Conservation (phyloP, 2,888 invertebrate species). For the Noctua comes region DNA sequence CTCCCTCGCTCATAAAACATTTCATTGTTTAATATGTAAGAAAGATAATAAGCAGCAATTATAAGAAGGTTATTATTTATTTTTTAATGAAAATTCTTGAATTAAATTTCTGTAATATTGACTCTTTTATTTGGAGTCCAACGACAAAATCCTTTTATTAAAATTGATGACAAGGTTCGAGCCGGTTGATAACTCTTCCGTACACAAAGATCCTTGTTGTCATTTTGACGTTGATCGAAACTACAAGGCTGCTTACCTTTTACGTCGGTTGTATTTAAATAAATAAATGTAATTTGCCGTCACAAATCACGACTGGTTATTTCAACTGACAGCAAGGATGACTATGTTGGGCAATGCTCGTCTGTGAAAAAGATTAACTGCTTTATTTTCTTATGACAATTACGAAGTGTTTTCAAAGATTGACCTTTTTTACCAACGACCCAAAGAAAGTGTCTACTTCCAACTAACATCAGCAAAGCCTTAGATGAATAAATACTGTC, state of each 20-base stretch:
- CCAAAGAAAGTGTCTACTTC: background rate
- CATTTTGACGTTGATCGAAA: conserved; percentile 21
- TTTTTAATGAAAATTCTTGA: background rate
- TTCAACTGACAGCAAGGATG: conserved; percentile 12
- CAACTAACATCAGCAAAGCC: background rate
- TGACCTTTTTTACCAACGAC: no score
- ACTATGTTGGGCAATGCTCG: conserved; percentile 2
- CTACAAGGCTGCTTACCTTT: conserved; percentile 2
- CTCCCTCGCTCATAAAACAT: background rate
- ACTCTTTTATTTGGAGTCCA: conserved; percentile 1
- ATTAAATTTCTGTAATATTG: conserved; percentile 13
- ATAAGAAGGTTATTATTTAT: conserved; percentile 1
- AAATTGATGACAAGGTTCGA: conserved; percentile 21
- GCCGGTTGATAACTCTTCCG: background rate
- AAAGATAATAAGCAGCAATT: conserved; percentile 23
- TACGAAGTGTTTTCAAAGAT: background rate
- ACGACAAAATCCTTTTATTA: conserved; percentile 34
- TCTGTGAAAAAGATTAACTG: background rate
- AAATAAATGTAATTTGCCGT: conserved; percentile 27
- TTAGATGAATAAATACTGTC: background rate
- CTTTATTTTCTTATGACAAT: background rate
- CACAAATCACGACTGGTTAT: conserved; percentile 12
- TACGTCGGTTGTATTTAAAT: conserved; percentile 6
- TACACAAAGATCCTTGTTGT: conserved; percentile 25
- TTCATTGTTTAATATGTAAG: background rate